Percentiles rank a stretch among this genome's conserved stretches.
These are phyloP conservation scores for Thumatha senex DNA, from an alignment of 2,888 invertebrate genomes.

Conservation along the genomic window DNA sequence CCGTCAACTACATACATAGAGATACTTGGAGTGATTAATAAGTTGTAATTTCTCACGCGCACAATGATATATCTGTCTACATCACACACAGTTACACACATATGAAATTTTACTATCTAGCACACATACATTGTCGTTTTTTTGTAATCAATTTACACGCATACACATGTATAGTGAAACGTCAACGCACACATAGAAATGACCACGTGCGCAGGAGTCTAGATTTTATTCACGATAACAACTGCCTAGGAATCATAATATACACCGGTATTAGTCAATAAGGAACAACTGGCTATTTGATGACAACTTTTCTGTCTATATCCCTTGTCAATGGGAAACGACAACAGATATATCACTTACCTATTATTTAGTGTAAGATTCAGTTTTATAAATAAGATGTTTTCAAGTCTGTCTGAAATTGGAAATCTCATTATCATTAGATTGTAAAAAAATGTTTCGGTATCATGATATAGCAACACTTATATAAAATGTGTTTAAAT, in stretches of 20 bases:
- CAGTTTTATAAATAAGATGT: too few species aligned
- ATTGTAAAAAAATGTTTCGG: too few species aligned
- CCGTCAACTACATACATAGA: slow-evolving; percentile 13
- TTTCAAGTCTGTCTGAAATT: too few species aligned
- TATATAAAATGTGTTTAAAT: too few species aligned
- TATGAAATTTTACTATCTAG: not conserved
- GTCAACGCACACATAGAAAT: slow-evolving; percentile 10
- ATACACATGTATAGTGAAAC: not conserved
- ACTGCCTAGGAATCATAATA: slow-evolving; percentile 10
- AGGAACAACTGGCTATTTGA: slow-evolving; percentile 10
- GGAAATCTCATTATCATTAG: too few species aligned
- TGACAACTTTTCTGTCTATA: too few species aligned
- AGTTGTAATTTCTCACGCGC: slow-evolving; percentile 16
- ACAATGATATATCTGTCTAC: not conserved
- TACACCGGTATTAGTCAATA: slow-evolving; percentile 6
- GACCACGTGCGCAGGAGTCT: slow-evolving; percentile 34
- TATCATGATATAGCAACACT: too few species aligned
- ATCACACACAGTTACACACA: slow-evolving; percentile 2
- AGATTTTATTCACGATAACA: slow-evolving; percentile 24
- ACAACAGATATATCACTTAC: too few species aligned
- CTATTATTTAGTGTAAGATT: too few species aligned
- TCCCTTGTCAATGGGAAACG: too few species aligned
- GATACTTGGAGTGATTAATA: slow-evolving; percentile 14
- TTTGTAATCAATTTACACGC: not conserved
- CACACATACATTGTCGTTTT: slow-evolving; percentile 1